Conservation (phyloP, 2,113 vertebrate species). For the Siniperca knerii region DNA sequence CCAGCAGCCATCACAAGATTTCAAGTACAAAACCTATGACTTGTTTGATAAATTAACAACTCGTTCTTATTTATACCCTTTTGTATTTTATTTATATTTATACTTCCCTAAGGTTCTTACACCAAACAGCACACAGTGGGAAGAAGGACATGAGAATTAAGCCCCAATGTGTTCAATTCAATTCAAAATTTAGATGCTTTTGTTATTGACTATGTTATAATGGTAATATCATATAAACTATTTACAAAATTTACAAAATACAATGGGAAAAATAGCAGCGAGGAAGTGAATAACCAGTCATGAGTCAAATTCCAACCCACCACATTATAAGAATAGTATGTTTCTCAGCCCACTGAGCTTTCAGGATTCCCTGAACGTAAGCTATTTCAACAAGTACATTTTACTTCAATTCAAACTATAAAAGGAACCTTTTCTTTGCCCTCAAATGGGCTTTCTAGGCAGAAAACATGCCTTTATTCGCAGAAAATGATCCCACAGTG, state of each 20-base stretch:
- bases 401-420: not conserved
- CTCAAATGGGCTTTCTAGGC: not conserved
- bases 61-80: not conserved
- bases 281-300: slow-evolving; percentile 11
- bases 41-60: not conserved
- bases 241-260: not conserved
- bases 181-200: not conserved
- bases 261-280: not conserved
- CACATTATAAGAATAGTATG: slow-evolving; percentile 1
- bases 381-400: not conserved
- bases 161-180: not conserved
- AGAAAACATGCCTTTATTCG: not conserved
- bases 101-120: not conserved
- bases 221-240: not conserved
- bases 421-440: not conserved
- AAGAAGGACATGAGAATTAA: not conserved
- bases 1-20: slow-evolving; percentile 15
- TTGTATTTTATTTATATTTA: not conserved
- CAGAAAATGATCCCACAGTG: not conserved
- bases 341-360: slow-evolving; percentile 7
- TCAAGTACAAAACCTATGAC: slow-evolving; percentile 1
- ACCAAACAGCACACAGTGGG: not conserved
- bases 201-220: not conserved
- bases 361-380: not conserved
- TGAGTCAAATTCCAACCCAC: slow-evolving; percentile 32